Base-by-base conservation (phyloP, 2,113 vertebrate species). In the Hydrolagus affinis region DNA sequence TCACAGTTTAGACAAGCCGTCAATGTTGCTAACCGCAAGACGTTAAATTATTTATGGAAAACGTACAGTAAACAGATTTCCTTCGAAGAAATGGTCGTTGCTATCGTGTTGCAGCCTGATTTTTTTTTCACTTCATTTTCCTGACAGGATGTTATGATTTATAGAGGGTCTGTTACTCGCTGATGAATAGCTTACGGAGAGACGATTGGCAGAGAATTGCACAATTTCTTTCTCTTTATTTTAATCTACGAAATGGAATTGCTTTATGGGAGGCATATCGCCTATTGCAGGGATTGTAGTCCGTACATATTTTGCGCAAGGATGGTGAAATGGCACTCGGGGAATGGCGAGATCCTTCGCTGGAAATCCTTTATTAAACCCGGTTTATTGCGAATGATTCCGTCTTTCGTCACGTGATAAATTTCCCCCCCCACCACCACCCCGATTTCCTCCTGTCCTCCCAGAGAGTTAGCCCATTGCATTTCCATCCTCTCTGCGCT, bases 61-160 rank as follows among this genome's bases (percentile, higher is more conserved):
- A 25, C 12, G 12, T n/a, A 60, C n/a, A 25, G 21, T 59, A 60
- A 77, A 32, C 28, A 64, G 44, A 32, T 21, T 66, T 30, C 8
- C 28, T 4, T 11, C 0, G 66, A 28, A 10, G 28, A 19, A 11
- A 32, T 66, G 28, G 78, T 68, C 8, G 19, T 19, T 62, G 76
- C 14, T 64, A 86, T 86, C 62, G 69, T 66, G 69, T 77, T 25
- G 21, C 30, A 69, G 6, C 70, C 32, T 64, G n/a, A 80, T 25
- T 28, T 70, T 86, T n/a, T 83, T 83, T 62, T 57, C 56, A 71
- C 23, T 68, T 72, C 12, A 19, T 80, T 86, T 71, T 71, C 76
- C 44, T 71, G 66, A 80, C 23, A 83, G 76, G 76, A 83, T 83
- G 68, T 71, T 80, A 25, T 78, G 66, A 68, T 59, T 86, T 60